These are phyloP conservation scores for Ifrita kowaldi DNA, from an alignment of 2,113 vertebrate genomes.

Conservation along the genomic window DNA sequence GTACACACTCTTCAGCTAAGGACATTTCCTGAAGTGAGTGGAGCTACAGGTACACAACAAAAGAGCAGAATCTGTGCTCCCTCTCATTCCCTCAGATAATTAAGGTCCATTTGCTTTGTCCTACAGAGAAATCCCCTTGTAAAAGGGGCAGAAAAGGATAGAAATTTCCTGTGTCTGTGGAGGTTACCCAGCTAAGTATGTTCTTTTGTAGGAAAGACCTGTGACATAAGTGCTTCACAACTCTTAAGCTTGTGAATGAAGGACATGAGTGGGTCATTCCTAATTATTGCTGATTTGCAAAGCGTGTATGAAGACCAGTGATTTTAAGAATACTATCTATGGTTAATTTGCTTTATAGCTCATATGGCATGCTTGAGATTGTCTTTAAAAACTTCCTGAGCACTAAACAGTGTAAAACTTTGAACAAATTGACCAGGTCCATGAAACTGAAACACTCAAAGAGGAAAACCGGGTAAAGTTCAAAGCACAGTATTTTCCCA, in stretches of 20 bases:
- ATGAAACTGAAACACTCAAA: background rate
- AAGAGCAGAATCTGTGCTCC: background rate
- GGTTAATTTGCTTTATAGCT: background rate
- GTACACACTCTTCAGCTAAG: background rate
- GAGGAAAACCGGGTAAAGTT: constrained; percentile 57
- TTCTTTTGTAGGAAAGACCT: background rate
- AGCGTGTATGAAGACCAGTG: background rate
- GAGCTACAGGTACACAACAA: background rate
- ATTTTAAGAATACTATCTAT: background rate
- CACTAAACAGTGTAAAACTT: background rate
- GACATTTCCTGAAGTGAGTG: background rate
- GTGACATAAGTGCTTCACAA: background rate
- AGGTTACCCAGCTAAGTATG: background rate
- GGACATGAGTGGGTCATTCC: background rate
- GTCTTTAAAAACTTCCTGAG: background rate
- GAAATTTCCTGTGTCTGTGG: background rate
- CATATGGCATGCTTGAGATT: background rate
- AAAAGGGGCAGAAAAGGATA: background rate
- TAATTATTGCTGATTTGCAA: constrained; percentile 4
- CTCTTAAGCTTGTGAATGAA: background rate
- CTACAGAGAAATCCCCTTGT: background rate
- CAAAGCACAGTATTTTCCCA: constrained; percentile 61
- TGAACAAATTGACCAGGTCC: background rate
- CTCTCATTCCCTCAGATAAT: background rate
- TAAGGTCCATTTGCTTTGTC: background rate